These are phyloP conservation scores for Ptilorrhoa leucosticta DNA, from an alignment of 2,113 vertebrate species.

Conservation along the genomic window DNA sequence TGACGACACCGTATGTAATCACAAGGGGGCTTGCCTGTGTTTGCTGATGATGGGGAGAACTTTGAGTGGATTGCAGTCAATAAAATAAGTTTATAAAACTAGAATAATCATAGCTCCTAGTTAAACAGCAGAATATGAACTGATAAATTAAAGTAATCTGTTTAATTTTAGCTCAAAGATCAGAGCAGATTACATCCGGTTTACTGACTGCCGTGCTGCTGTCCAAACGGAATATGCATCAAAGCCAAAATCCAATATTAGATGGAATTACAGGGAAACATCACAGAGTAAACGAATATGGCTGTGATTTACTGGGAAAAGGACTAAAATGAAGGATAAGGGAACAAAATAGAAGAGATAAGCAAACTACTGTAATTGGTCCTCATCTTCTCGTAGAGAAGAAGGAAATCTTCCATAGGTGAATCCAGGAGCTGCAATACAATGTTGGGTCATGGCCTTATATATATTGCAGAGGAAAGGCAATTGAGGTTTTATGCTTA, in stretches of 20 bases:
- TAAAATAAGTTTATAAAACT: not conserved
- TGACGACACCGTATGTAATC: not conserved
- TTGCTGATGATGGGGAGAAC: not conserved
- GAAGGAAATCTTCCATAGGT: not conserved
- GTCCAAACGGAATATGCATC: not conserved
- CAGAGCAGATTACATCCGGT: not conserved
- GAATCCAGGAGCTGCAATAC: not conserved
- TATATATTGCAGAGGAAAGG: not conserved
- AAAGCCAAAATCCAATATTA: not conserved
- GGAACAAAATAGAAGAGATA: not conserved
- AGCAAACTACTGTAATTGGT: not conserved
- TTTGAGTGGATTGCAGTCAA: not conserved
- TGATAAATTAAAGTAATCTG: not conserved
- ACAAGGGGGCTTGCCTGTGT: not conserved
- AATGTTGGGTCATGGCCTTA: not conserved
- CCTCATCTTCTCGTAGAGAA: not conserved
- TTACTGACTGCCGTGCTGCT: not conserved
- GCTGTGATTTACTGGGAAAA: not conserved
- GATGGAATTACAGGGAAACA: not conserved
- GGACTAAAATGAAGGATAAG: not conserved
- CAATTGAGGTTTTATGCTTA: not conserved
- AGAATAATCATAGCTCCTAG: not conserved
- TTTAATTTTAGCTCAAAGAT: not conserved
- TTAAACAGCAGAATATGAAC: not conserved
- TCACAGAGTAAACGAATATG: not conserved